These are phyloP conservation scores for Isichthys henryi DNA, from an alignment of 2,113 vertebrate genomes.

Conservation along the genomic window DNA sequence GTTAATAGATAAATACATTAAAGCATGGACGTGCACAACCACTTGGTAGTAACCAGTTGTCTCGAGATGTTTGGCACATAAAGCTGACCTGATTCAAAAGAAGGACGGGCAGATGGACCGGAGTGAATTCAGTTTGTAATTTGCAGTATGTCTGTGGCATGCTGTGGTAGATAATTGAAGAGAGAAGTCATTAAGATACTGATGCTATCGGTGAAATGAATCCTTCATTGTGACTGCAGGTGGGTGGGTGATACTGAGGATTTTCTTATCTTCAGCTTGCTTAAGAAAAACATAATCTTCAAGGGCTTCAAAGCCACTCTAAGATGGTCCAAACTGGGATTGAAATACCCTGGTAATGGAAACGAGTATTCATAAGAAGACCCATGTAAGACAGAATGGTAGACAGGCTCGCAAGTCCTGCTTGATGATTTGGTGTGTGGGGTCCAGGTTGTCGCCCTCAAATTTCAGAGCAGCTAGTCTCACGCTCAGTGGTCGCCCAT, in stretches of 20 bases:
- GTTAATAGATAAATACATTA: conserved; percentile 35
- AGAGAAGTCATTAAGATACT: background rate
- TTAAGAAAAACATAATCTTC: background rate
- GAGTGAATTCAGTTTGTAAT: background rate
- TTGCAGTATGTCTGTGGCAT: background rate
- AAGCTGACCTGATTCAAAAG: background rate
- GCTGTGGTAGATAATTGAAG: background rate
- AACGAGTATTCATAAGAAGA: conserved; percentile 2
- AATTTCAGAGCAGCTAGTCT: background rate
- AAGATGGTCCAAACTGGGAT: background rate
- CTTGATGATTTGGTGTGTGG: background rate
- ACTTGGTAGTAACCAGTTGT: background rate
- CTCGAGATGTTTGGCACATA: background rate
- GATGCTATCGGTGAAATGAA: background rate
- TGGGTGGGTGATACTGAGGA: background rate
- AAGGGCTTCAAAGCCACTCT: background rate
- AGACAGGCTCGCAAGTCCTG: background rate
- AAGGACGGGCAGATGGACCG: background rate
- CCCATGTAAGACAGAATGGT: background rate
- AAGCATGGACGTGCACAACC: background rate
- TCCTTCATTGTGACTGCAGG: background rate
- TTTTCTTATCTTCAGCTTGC: background rate
- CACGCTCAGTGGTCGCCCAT: background rate
- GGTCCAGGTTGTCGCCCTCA: background rate
- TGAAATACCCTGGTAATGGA: background rate